These are phyloP conservation scores for Alfaro cultratus DNA, from an alignment of 2,797 vertebrate species.

Conservation along the genomic window DNA sequence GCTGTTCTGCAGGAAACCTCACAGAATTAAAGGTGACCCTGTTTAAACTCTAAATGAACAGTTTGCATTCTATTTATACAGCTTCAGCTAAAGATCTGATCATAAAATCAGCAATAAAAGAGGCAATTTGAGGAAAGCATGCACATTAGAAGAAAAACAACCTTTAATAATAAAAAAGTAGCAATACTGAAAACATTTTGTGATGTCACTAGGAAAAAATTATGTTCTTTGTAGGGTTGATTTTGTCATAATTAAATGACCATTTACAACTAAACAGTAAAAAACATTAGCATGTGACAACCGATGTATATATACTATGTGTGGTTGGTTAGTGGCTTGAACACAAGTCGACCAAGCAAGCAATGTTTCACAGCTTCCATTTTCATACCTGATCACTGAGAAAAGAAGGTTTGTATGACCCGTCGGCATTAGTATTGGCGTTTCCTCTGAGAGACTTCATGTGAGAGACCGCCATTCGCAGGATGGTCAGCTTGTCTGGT, in stretches of 20 bases:
- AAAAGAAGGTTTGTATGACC: conserved; percentile 95
- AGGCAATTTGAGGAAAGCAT: neutral
- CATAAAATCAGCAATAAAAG: neutral
- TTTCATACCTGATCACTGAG: conserved; percentile 93
- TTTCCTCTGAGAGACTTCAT: conserved; percentile 96
- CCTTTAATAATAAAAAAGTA: neutral
- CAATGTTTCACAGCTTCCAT: conserved; percentile 8
- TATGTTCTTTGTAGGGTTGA: neutral
- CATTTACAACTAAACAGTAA: neutral
- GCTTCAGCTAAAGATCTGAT: neutral
- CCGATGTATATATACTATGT: neutral
- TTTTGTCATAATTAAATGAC: neutral
- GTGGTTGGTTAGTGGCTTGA: neutral
- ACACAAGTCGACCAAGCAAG: neutral
- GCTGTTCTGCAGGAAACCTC: neutral
- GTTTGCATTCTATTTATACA: neutral
- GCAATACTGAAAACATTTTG: neutral
- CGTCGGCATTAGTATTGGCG: conserved; percentile 89
- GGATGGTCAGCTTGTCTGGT: conserved; percentile 96
- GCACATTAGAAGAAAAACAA: neutral
- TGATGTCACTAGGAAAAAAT: neutral
- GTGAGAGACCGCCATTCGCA: conserved; percentile 98
- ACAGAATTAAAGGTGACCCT: neutral
- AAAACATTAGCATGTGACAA: neutral
- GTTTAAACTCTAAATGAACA: neutral